Conservation (phyloP, 2,888 invertebrate species). For the Spodoptera exigua region DNA sequence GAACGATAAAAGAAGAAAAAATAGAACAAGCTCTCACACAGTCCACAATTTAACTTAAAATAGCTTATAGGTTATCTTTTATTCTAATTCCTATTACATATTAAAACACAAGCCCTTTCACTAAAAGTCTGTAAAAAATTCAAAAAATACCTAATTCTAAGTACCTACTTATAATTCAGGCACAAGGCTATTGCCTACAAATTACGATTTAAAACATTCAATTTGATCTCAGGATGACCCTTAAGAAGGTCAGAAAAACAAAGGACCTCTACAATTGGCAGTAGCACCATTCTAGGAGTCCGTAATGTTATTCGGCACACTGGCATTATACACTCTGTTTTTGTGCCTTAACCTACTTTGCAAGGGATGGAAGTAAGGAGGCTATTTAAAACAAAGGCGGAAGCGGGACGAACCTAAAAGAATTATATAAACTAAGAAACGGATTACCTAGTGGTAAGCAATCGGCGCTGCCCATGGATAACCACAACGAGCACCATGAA, state of each 20-base stretch:
- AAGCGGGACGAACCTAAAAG: not conserved
- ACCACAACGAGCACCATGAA: too few species aligned
- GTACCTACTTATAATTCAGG: slow-evolving; percentile 35
- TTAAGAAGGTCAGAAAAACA: slow-evolving; percentile 54
- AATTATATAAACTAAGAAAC: too few species aligned
- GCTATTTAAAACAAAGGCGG: slow-evolving; percentile 6
- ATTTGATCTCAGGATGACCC: slow-evolving; percentile 46
- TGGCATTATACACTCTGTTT: slow-evolving; percentile 57
- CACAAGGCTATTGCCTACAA: slow-evolving; percentile 38
- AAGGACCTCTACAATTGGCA: slow-evolving; percentile 47
- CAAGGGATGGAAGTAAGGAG: slow-evolving; percentile 37
- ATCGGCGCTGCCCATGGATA: too few species aligned
- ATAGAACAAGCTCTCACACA: too few species aligned
- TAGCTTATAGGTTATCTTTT: too few species aligned
- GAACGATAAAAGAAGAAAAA: too few species aligned
- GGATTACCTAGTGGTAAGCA: too few species aligned
- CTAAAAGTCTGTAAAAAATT: slow-evolving; percentile 4
- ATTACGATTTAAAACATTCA: slow-evolving; percentile 46
- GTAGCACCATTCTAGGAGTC: slow-evolving; percentile 41
- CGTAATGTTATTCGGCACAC: slow-evolving; percentile 56
- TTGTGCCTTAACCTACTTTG: slow-evolving; percentile 55
- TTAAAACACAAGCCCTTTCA: too few species aligned
- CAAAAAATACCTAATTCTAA: slow-evolving; percentile 5
- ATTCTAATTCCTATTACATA: too few species aligned
- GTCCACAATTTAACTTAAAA: too few species aligned